Evolutionary conservation across 2,888 invertebrate genomes (phyloP).

Genomic region (Protophormia terraenovae): DNA sequence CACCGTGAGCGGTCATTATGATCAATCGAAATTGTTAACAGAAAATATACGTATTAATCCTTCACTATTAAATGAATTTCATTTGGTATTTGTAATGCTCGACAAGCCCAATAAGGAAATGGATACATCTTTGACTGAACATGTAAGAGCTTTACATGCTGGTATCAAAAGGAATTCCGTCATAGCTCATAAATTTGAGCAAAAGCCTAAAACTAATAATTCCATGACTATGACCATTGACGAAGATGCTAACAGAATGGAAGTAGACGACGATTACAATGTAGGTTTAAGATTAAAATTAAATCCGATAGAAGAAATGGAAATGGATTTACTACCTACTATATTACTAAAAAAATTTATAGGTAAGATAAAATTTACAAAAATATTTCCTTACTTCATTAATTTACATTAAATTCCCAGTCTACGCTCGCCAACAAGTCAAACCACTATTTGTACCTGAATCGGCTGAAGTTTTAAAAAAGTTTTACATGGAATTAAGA

Average conservation of each 20-base stretch:
- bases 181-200: conserved; percentile 76
- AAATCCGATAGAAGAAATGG: conserved; percentile 82
- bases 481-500: conserved; percentile 91
- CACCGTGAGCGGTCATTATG: conserved; percentile 93
- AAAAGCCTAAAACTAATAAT: conserved; percentile 80
- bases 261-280: conserved; percentile 79
- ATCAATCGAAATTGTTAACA: conserved; percentile 91
- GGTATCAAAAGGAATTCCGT: conserved; percentile 78
- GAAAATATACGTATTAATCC: conserved; percentile 94
- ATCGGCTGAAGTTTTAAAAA: conserved; percentile 87
- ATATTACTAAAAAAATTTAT: conserved; percentile 93
- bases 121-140: conserved; percentile 81
- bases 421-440: conserved; percentile 94
- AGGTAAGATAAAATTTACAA: conserved; percentile 62
- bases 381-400: neutral
- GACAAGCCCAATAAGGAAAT: conserved; percentile 89
- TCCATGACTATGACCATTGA: conserved; percentile 72
- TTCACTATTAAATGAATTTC: conserved; percentile 94
- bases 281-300: conserved; percentile 74
- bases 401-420: conserved; percentile 75
- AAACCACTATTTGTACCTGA: conserved; percentile 88
- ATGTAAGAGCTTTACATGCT: conserved; percentile 90
- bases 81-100: conserved; percentile 93
- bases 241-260: neutral
- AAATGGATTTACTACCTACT: conserved; percentile 88